Conservation (phyloP, 2,888 invertebrate genomes). For the Mimas tiliae region DNA sequence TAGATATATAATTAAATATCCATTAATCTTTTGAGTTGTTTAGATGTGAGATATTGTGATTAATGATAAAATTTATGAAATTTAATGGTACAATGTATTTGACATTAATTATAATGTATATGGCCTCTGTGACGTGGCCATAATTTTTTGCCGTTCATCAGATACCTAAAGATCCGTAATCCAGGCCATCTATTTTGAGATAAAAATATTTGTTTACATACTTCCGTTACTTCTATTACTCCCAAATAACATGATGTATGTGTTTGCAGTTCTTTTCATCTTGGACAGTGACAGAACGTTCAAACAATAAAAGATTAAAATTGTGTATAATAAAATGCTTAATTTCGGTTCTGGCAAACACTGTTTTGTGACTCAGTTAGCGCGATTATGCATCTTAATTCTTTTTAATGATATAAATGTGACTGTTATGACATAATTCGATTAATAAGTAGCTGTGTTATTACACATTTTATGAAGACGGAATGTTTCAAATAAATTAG, state of each 20-base stretch:
- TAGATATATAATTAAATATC: too few species aligned
- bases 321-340: slow-evolving; percentile 7
- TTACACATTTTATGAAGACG: too few species aligned
- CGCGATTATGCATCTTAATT: neutral
- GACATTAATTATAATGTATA: too few species aligned
- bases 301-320: slow-evolving; percentile 14
- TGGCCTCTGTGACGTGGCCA: too few species aligned
- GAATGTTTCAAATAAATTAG: too few species aligned
- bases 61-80: too few species aligned
- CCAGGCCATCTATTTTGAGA: neutral
- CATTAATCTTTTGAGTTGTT: too few species aligned
- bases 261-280: slow-evolving; percentile 15
- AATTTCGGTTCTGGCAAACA: neutral
- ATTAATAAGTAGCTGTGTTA: neutral
- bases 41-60: too few species aligned
- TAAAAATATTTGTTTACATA: slow-evolving; percentile 6
- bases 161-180: neutral
- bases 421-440: neutral
- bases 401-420: neutral
- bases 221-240: neutral
- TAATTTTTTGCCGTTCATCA: too few species aligned
- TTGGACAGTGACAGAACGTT: slow-evolving; percentile 4
- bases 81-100: too few species aligned
- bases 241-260: neutral
- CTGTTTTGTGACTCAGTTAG: neutral